These are phyloP conservation scores for Hypomecis atomaria DNA, from an alignment of 2,888 invertebrate genomes.

Conservation along the genomic window DNA sequence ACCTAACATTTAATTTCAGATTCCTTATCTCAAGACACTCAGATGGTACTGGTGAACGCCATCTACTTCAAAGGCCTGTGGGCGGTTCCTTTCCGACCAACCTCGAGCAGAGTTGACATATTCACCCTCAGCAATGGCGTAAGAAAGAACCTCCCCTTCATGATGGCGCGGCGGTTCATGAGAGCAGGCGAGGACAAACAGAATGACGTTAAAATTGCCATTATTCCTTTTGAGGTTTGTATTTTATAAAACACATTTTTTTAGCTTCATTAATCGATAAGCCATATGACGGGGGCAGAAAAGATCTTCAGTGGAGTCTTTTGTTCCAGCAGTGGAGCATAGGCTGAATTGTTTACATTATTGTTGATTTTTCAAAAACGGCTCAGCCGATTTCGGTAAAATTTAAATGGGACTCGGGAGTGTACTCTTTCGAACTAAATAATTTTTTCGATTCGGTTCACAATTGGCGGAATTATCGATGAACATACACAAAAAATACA, in stretches of 20 bases:
- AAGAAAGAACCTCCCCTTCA: conserved; percentile 82
- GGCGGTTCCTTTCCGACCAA: conserved; percentile 85
- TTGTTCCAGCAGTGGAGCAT: too few relatives aligned
- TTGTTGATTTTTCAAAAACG: too few relatives aligned
- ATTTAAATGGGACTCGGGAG: too few relatives aligned
- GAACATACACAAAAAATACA: too few relatives aligned
- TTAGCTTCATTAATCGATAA: background rate
- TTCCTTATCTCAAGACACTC: conserved; percentile 66
- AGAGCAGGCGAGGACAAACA: conserved; percentile 79
- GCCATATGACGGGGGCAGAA: background rate
- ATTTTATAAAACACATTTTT: background rate
- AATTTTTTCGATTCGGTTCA: too few relatives aligned
- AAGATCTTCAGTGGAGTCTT: background rate
- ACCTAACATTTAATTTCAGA: conserved; percentile 61
- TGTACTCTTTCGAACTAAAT: too few relatives aligned
- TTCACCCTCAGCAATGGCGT: conserved; percentile 81
- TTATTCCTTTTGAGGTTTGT: conserved; percentile 87
- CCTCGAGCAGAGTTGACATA: conserved; percentile 75
- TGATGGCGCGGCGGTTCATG: conserved; percentile 85
- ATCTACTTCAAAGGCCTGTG: conserved; percentile 90
- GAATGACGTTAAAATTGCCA: conserved; percentile 84
- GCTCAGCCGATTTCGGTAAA: too few relatives aligned
- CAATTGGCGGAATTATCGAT: too few relatives aligned
- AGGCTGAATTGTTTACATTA: too few relatives aligned
- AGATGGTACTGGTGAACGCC: conserved; percentile 87